phyloP scores from a whole-genome alignment of 30 jellyfish, hydroid and myxozoan species.

The Aurelia sp. region DNA sequence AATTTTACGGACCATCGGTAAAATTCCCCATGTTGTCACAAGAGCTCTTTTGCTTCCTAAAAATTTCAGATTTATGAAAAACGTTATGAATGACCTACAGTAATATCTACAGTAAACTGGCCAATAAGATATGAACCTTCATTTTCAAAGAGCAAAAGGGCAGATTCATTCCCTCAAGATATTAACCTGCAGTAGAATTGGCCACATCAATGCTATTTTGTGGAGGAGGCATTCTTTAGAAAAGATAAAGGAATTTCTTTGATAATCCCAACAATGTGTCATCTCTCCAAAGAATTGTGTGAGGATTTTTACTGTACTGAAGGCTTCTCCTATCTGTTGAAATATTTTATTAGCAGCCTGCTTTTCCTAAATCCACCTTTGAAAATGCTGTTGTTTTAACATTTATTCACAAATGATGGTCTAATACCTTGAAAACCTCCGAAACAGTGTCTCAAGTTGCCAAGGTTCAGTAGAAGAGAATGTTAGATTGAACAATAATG shows the following conservation, averaged over 20 bases:
- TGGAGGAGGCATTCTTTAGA: not conserved
- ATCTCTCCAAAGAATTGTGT: not conserved
- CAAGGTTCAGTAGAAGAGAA: constrained; percentile 1
- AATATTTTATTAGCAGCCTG: constrained; percentile 10
- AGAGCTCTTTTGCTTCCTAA: too few species aligned
- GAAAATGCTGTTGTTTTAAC: constrained; percentile 6
- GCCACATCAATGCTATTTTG: not conserved
- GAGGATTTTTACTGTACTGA: not conserved
- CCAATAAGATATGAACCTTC: not conserved
- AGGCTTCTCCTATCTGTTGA: constrained; percentile 10
- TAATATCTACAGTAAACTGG: too few species aligned
- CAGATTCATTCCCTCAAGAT: constrained; percentile 9
- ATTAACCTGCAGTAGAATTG: constrained; percentile 26
- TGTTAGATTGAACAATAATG: not conserved
- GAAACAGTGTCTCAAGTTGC: constrained; percentile 13
- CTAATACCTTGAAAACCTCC: constrained; percentile 23
- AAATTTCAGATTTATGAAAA: too few species aligned
- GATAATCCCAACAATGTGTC: not conserved
- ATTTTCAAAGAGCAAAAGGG: constrained; percentile 1
- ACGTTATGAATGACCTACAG: too few species aligned
- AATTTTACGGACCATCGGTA: too few species aligned
- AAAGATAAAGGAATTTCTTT: not conserved
- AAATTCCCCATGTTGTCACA: too few species aligned
- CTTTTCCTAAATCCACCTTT: constrained; percentile 30
- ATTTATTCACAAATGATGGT: constrained; percentile 13